Percentiles rank a stretch among this genome's conserved stretches.
phyloP scores from a whole-genome alignment of 2,888 invertebrate species.

The Lymantria monacha region DNA sequence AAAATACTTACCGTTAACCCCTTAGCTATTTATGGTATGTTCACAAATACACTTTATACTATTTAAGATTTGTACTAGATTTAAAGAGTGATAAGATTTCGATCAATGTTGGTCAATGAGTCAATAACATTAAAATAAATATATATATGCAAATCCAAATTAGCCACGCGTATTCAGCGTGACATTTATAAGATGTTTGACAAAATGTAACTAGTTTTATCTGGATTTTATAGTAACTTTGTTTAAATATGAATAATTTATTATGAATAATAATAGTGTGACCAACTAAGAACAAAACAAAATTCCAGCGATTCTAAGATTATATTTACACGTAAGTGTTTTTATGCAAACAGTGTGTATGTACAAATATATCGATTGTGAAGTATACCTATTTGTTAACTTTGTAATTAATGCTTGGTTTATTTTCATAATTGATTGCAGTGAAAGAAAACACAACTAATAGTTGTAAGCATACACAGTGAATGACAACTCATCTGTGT shows the following conservation, averaged over 20 bases:
- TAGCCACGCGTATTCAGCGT: not conserved
- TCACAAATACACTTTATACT: too few relatives aligned
- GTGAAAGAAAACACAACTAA: too few relatives aligned
- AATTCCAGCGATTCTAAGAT: not conserved
- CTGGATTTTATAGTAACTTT: slow-evolving; percentile 32
- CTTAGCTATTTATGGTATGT: too few relatives aligned
- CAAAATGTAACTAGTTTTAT: slow-evolving; percentile 21
- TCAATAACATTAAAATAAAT: not conserved
- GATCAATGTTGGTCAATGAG: not conserved
- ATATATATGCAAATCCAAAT: not conserved
- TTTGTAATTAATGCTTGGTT: too few relatives aligned
- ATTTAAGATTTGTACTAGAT: not conserved
- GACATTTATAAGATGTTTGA: slow-evolving; percentile 3
- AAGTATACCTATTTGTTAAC: too few relatives aligned
- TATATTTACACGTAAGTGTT: not conserved
- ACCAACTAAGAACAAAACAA: slow-evolving; percentile 16
- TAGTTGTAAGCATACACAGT: too few relatives aligned
- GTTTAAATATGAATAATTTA: slow-evolving; percentile 30
- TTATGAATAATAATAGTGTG: slow-evolving; percentile 29
- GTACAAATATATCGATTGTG: too few relatives aligned
- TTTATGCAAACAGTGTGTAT: too few relatives aligned
- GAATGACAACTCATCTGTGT: too few relatives aligned
- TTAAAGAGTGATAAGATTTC: not conserved
- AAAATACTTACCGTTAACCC: too few relatives aligned
- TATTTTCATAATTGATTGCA: too few relatives aligned